These are phyloP conservation scores for Setipinna tenuifilis DNA, from an alignment of 2,797 vertebrate genomes.

Conservation along the genomic window DNA sequence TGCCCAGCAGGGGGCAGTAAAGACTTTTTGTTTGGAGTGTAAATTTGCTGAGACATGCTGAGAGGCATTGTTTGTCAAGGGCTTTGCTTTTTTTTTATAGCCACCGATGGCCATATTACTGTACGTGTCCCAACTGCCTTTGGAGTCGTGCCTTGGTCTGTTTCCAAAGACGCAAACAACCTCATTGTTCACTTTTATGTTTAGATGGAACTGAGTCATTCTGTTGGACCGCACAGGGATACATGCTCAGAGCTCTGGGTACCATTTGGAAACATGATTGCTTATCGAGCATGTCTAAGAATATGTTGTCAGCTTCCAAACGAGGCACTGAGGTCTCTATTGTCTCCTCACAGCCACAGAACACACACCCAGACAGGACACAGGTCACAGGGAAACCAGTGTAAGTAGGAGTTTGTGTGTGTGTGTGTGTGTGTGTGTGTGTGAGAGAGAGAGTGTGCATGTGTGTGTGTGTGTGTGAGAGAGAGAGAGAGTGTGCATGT, in stretches of 20 bases:
- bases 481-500: neutral
- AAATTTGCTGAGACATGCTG: neutral
- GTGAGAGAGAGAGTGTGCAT: neutral
- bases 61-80: neutral
- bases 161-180: constrained; percentile 11
- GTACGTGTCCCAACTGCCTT: neutral
- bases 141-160: neutral
- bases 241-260: neutral
- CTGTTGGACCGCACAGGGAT: neutral
- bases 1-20: constrained; percentile 8
- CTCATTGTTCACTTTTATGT: neutral
- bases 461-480: neutral
- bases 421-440: constrained; percentile 14
- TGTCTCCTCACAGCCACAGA: constrained; percentile 14
- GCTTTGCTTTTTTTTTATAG: neutral
- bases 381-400: neutral
- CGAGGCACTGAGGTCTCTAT: neutral
- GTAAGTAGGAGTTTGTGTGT: neutral
- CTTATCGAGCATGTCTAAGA: neutral
- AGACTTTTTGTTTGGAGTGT: neutral
- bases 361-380: neutral
- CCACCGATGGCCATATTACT: neutral
- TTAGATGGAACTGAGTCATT: neutral
- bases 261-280: neutral
- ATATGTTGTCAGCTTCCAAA: neutral